Conservation (phyloP, 2,888 invertebrate genomes). For the Synanthedon tipuliformis region DNA sequence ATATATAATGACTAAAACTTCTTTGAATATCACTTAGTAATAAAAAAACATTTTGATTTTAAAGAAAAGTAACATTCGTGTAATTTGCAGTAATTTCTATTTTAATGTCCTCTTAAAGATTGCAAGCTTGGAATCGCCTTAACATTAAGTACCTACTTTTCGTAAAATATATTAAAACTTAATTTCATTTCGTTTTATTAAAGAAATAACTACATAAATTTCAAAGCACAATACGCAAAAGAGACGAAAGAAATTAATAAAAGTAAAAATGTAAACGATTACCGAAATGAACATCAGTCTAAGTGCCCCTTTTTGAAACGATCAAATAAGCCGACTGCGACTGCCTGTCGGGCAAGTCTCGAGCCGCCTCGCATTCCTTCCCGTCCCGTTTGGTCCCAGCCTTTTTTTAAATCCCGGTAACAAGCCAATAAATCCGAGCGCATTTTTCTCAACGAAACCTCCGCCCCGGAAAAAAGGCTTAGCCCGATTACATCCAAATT, state of each 20-base stretch:
- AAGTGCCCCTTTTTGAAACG: constrained; percentile 38
- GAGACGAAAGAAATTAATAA: constrained; percentile 6
- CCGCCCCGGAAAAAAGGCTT: constrained; percentile 56
- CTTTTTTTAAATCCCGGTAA: constrained; percentile 64
- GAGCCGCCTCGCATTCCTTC: constrained; percentile 39
- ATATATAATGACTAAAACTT: no score
- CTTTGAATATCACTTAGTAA: no score
- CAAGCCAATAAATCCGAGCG: constrained; percentile 69
- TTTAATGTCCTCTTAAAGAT: no score
- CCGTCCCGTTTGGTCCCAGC: constrained; percentile 41
- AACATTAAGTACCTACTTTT: no score
- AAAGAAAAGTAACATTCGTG: no score
- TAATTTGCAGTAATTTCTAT: no score
- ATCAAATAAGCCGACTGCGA: constrained; percentile 42
- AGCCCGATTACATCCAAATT: constrained; percentile 68
- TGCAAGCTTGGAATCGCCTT: no score
- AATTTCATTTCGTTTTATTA: no score
- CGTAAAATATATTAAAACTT: no score
- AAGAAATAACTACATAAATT: no score
- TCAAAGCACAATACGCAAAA: background rate
- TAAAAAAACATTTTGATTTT: no score
- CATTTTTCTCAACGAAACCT: constrained; percentile 46
- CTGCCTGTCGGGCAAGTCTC: constrained; percentile 14
- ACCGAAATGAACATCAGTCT: constrained; percentile 49
- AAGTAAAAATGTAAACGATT: constrained; percentile 36